Base-by-base conservation (phyloP, 2,888 invertebrate species). In the Pegoplata infirma region DNA sequence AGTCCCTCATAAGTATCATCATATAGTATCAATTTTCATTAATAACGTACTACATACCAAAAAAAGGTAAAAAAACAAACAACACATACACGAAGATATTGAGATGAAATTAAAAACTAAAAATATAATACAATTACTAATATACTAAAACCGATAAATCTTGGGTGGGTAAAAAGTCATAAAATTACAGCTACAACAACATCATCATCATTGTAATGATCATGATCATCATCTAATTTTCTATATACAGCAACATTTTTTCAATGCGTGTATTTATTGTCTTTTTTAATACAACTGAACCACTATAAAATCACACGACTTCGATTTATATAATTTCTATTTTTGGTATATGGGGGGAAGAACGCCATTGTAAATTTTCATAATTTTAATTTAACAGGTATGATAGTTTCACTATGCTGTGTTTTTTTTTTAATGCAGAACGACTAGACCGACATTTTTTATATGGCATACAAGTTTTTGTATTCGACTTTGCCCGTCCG, bases 161-260 rank as follows among this genome's bases (percentile, higher is more conserved):
- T 68, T 75, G 51, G 73, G 44, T 58, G 66, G 59, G 32, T 56
- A 63, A 51, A 66, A 61, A 67, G 67, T 55, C 53, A 55, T 74
- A 67, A 61, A 74, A 67, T 49, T 21, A 49, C 19, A 49, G 12
- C 19, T 19, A 46, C 17, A 46, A 16, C 17, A 46, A 51, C 58
- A 40, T 58, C 16, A 83, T 80, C 82, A 82, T 61, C 61, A n/a
- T n/a, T n/a, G n/a, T n/a, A n/a, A n/a, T n/a, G n/a, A 40, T 58
- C 16, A 83, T 80, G 82, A 82, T 61, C 61, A 68, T n/a, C 55
- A 47, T 75, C 46, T 53, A 61, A 47, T 67, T 36, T 55, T 67
- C 47, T 36, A 67, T 61, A 61, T 44, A 25, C 19, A 59, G 19
- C 49, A 58, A 23, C 14, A 36, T 40, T 12, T 56, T 10, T 58